phyloP scores from a whole-genome alignment of 2,113 vertebrate species.

The Pterocles orientalis region DNA sequence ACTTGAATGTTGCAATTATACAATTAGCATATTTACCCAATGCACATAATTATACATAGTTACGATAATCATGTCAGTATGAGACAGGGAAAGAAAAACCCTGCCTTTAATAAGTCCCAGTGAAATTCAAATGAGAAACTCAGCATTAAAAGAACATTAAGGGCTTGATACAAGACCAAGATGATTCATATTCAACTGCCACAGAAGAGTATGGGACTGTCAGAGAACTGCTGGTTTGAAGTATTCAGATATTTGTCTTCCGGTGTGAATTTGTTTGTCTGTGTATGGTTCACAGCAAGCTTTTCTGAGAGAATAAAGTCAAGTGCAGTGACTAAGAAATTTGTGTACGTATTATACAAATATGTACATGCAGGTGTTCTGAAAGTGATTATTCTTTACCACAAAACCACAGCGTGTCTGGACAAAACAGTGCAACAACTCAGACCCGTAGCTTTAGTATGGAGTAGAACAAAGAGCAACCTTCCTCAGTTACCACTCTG shows the following conservation, averaged over 20 bases:
- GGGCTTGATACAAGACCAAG: background rate
- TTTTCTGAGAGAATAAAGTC: background rate
- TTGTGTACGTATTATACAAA: fast-evolving
- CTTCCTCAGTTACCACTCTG: background rate
- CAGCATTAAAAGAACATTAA: constrained; percentile 13
- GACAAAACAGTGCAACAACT: background rate
- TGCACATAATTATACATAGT: constrained; percentile 43
- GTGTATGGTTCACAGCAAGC: background rate
- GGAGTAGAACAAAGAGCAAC: background rate
- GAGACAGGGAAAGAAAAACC: constrained; percentile 29
- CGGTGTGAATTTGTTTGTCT: background rate
- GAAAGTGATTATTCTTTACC: background rate
- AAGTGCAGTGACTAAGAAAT: background rate
- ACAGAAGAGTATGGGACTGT: background rate
- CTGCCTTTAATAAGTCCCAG: constrained; percentile 19
- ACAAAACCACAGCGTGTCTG: background rate
- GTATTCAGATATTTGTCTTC: background rate
- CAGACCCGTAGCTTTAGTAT: background rate
- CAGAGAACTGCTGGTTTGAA: background rate
- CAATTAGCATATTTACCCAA: constrained; percentile 65
- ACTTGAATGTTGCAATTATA: constrained; percentile 27
- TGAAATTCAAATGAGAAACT: constrained; percentile 53
- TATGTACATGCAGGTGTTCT: background rate
- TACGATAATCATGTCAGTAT: constrained; percentile 47
- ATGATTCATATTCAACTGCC: constrained; percentile 6